Percentiles rank a stretch among this genome's conserved stretches.
Evolutionary conservation across 2,888 invertebrate species (phyloP).

Genomic region (Antheraea assamensis): DNA sequence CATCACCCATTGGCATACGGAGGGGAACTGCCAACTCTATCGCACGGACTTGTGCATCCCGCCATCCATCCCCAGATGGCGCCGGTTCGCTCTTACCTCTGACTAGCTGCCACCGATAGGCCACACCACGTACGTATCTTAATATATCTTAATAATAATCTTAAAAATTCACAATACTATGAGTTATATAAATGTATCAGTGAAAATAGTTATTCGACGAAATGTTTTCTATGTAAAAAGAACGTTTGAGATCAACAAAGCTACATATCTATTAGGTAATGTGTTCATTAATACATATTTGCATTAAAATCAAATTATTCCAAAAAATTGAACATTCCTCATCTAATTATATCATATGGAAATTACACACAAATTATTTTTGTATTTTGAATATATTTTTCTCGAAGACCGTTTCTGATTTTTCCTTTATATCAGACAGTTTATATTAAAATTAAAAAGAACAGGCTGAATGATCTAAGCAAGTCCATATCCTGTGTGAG

Average conservation of each 20-base stretch:
- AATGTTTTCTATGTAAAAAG: background rate
- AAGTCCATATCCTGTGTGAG: background rate
- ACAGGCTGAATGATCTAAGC: background rate
- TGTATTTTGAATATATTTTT: background rate
- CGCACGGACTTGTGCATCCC: constrained; percentile 97
- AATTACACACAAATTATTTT: too few species aligned
- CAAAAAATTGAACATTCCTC: too few species aligned
- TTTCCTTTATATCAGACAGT: too few species aligned
- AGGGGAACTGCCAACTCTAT: constrained; percentile 92
- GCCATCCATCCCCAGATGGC: constrained; percentile 98
- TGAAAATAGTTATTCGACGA: background rate
- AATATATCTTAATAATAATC: background rate
- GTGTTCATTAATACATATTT: background rate
- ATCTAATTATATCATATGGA: too few species aligned
- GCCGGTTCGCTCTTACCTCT: constrained; percentile 98
- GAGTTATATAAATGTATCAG: background rate
- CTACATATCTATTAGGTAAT: background rate
- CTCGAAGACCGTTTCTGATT: too few species aligned
- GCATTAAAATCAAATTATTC: background rate
- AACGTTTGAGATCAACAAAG: background rate
- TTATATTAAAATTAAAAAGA: background rate
- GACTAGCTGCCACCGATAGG: constrained; percentile 96
- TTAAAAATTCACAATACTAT: background rate
- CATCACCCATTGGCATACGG: constrained; percentile 92
- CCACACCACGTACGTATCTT: constrained; percentile 84